Evolutionary conservation across 1,140 invertebrate genomes (phyloP), one percentile per base, ranked within the genome.

Genomic region (Hyphantria cunea): DNA sequence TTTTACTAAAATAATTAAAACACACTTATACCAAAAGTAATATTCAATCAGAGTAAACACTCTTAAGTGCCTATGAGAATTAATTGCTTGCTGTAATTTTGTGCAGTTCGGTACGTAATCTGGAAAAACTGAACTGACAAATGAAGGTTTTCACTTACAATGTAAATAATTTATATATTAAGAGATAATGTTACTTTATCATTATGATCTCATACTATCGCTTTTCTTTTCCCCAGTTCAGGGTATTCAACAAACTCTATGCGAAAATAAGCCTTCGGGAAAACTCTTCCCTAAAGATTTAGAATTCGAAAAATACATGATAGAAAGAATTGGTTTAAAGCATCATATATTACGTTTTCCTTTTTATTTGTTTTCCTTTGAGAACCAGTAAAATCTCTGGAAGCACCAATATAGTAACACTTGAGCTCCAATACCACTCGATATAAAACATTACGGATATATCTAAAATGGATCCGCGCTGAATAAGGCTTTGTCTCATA

Each of bases 261-360:
- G 13, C 11, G 41, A 44, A 13, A 0, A 13, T n/a, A 7, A n/a
- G 9, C 41, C 41, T 13, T 44, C 3, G 41, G 41, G 41, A 44
- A 13, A 44, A 44, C 12, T n/a, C 5, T 25, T 44, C 6, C 7
- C 12, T 13, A 12, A 44, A 44, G 41, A 13, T 44, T 44, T 44
- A 44, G 41, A 44, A 44, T 12, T 12, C 2, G n/a, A 44, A 44
- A 13, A 44, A 44, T 44, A 44, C 12, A 13, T 13, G 41, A 44
- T 44, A 44, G 6, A 13, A n/a, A n/a, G 12, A 44, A 44, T 44
- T 44, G 41, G 41, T 44, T 44, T 44, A 9, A 13, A 44, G n/a
- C 13, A n/a, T 44, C 41, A 44, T 44, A 44, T 44, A 44, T 44
- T 12, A 44, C n/a, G 11, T 44, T 44, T 12, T 44, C n/a, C 41